Base-by-base conservation (phyloP, 1,140 invertebrate species). In the Pinna nobilis region DNA sequence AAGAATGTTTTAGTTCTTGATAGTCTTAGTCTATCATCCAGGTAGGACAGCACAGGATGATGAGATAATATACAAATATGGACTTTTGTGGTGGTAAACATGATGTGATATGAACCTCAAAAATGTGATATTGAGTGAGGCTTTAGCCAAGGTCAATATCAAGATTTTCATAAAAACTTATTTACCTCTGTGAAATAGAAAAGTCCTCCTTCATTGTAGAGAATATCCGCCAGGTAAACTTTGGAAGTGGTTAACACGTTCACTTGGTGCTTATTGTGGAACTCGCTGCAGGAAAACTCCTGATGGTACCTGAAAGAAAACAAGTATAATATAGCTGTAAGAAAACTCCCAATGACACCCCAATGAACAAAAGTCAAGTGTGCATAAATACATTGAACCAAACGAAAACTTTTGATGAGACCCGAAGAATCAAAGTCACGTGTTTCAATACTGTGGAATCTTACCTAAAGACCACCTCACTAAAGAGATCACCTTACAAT, bases 131-230 rank as follows among this genome's bases (percentile, higher is more conserved):
- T 11, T 25, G 4, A 53, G 25, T 13, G 13, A 28, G 2, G 30
- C 30, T 28, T 51, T 28, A 23, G 25, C 0, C 9, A 20, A 20
- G 20, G 28, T 51, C 50, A 25, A 25, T 28, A 28, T 11, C 23
- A 51, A 51, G 30, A 20, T 28, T 20, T 51, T 11, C 30, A 51
- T 9, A 51, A 23, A 11, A 6, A 20, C 0, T 11, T 51, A 20
- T 60, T 77, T 89, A 93, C 93, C 91, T 98, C 96, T 91, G 96
- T 97, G 82, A 98, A 97, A 88, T 96, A 97, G 88, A 96, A 96
- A 68, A 98, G 92, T 50, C 95, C 94, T 75, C 94, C 93, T 88
- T 97, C 95, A 90, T 96, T 95, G 87, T 95, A 94, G 11, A 98
- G 90, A 85, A 98, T 94, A 90, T 98, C 96, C 75, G 93, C 91